A percentile compares a stretch with the other conserved stretches of the same genome.
phyloP scores from a whole-genome alignment of 2,113 vertebrate species.

The Pluvialis apricaria region DNA sequence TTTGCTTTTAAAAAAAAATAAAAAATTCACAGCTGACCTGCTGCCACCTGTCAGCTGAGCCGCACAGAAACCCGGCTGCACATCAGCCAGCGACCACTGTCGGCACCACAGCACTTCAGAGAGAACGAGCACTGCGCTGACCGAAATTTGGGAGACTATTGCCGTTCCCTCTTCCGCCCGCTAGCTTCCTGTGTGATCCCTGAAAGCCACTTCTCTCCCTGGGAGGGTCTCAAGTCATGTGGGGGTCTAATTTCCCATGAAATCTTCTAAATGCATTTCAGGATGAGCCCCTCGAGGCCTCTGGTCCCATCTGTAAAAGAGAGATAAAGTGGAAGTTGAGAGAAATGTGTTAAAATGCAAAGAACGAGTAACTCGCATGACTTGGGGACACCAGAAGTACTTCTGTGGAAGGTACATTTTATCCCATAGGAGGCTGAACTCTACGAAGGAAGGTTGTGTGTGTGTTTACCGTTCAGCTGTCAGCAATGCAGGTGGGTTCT shows the following conservation, averaged over 20 bases:
- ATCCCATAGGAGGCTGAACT: not conserved
- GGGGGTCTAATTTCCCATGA: not conserved
- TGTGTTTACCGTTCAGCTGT: not conserved
- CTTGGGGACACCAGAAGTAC: not conserved
- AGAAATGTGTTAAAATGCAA: not conserved
- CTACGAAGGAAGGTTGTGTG: not conserved
- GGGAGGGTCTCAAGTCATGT: not conserved
- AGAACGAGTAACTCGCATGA: not conserved
- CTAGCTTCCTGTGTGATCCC: not conserved
- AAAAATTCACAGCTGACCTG: not conserved
- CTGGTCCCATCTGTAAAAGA: not conserved
- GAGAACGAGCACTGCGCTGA: not conserved
- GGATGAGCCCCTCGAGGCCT: not conserved
- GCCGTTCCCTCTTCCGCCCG: not conserved
- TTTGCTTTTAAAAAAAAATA: not conserved
- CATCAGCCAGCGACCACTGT: not conserved
- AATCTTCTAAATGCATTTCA: not conserved
- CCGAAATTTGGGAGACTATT: rapidly evolving
- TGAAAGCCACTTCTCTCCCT: not conserved
- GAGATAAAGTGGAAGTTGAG: not conserved
- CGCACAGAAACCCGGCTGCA: rapidly evolving
- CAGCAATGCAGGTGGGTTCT: not conserved
- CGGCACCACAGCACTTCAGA: rapidly evolving
- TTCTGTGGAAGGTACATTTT: not conserved
- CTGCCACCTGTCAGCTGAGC: not conserved